Evolutionary conservation across 2,113 vertebrate species (phyloP).

Genomic region (Cisticola juncidis): DNA sequence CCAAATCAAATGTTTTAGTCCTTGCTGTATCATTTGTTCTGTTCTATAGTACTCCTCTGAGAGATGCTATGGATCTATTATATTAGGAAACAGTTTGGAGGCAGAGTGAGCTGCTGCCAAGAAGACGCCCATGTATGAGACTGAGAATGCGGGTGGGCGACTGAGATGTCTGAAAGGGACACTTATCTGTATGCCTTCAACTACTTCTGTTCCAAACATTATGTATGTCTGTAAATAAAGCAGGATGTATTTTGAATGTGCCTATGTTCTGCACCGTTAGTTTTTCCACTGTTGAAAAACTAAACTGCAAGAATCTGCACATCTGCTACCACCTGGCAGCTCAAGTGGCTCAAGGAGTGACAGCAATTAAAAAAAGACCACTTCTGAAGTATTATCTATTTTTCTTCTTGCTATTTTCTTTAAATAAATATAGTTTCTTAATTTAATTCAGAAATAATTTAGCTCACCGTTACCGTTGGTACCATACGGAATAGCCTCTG

Average conservation of each 20-base stretch:
- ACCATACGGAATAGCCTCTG: neutral
- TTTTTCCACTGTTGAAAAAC: neutral
- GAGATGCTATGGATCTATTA: neutral
- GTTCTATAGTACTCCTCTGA: neutral
- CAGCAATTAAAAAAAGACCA: neutral
- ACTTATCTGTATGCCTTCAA: neutral
- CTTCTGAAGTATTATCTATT: neutral
- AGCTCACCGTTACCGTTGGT: fast-evolving
- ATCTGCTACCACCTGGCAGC: neutral
- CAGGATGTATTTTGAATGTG: neutral
- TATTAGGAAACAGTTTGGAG: neutral
- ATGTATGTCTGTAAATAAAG: conserved; percentile 1
- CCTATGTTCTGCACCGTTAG: neutral
- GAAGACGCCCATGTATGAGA: neutral
- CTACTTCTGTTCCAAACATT: neutral
- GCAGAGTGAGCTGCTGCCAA: neutral
- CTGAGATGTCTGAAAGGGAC: neutral
- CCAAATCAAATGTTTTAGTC: neutral
- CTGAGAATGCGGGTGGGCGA: neutral
- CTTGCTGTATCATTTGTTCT: neutral
- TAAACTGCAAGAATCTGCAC: neutral
- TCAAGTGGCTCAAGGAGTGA: neutral
- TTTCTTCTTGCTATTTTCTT: neutral
- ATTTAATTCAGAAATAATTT: neutral
- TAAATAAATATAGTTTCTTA: neutral